Percentiles rank a stretch among this genome's conserved stretches.
These are phyloP conservation scores for Bombus ignitus DNA, from an alignment of 1,140 invertebrate species.

Conservation along the genomic window DNA sequence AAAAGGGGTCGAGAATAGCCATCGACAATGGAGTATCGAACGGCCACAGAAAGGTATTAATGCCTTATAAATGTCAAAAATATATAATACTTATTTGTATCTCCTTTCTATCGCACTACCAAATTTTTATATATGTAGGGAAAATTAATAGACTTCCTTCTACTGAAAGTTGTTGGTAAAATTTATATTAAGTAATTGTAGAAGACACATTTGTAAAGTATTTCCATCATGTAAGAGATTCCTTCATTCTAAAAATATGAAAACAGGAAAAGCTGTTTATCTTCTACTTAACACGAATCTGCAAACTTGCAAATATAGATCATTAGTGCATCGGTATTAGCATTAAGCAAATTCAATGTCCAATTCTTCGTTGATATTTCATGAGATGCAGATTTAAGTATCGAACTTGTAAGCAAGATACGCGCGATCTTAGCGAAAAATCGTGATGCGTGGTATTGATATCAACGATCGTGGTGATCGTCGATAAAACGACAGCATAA, in stretches of 20 bases:
- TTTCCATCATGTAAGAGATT: neutral
- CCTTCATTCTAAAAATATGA: no score
- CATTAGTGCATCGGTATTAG: neutral
- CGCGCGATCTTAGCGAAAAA: neutral
- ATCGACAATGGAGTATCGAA: neutral
- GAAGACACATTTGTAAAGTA: neutral
- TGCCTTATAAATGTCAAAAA: neutral
- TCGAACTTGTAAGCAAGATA: neutral
- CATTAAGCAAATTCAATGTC: no score
- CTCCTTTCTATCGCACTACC: neutral
- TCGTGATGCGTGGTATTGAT: neutral
- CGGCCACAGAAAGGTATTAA: neutral
- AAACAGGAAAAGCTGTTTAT: no score
- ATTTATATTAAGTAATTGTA: neutral
- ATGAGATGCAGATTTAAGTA: no score
- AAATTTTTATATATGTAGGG: neutral
- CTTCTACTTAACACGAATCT: no score
- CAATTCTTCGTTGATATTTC: no score
- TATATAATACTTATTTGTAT: neutral
- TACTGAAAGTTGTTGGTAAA: no score
- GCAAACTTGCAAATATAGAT: neutral
- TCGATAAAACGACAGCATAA: neutral
- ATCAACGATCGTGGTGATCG: neutral
- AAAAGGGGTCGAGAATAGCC: conserved; percentile 6
- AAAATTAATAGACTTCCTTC: neutral